Conservation (phyloP, 2,797 vertebrate species). For the Arrhamphus sclerolepis region DNA sequence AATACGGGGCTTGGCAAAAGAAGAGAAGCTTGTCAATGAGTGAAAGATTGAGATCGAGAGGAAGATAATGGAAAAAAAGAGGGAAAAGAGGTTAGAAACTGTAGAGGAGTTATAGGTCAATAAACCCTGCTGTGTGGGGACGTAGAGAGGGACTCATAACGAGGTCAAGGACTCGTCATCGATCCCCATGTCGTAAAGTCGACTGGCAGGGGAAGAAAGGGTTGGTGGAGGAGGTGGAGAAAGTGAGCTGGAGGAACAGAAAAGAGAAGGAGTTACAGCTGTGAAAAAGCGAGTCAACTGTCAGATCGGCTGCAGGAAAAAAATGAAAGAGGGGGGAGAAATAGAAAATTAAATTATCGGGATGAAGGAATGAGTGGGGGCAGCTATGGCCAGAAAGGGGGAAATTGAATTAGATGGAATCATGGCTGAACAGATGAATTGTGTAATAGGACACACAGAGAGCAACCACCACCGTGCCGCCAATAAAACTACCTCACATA, state of each 20-base stretch:
- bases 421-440: conserved; percentile 59
- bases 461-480: conserved; percentile 19
- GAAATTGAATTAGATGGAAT: conserved; percentile 71
- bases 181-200: conserved; percentile 75
- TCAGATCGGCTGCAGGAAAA: conserved; percentile 6
- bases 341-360: conserved; percentile 52
- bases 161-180: conserved; percentile 81
- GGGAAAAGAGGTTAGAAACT: conserved; percentile 41
- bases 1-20: conserved; percentile 39
- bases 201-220: conserved; percentile 53
- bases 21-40: conserved; percentile 46
- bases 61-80: conserved; percentile 23
- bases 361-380: conserved; percentile 55
- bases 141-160: conserved; percentile 72
- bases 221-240: conserved; percentile 9
- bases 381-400: conserved; percentile 41
- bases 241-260: conserved; percentile 24
- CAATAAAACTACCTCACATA: conserved; percentile 32
- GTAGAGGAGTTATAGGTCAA: conserved; percentile 77
- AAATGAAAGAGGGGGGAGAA: conserved; percentile 21
- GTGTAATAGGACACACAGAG: conserved; percentile 37
- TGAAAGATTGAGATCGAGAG: conserved; percentile 25
- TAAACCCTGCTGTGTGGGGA: conserved; percentile 70
- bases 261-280: conserved; percentile 37
- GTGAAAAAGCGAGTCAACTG: conserved; percentile 34